Evolutionary conservation across 2,113 vertebrate species (phyloP).

Genomic region (Corythoichthys intestinalis): DNA sequence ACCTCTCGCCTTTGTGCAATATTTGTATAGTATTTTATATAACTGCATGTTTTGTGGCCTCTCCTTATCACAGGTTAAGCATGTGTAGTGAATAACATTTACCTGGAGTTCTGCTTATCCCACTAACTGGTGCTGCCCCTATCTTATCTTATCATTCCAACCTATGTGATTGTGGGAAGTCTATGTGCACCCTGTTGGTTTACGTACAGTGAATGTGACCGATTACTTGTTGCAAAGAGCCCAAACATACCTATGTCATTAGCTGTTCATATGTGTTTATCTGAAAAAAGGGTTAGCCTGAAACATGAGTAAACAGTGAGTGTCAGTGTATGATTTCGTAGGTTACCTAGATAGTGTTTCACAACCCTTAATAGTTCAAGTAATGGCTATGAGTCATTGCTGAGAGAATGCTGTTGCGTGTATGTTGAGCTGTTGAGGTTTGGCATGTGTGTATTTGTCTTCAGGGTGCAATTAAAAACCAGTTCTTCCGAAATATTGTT

Average conservation of each 20-base stretch:
- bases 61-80: conserved; percentile 24
- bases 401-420: conserved; percentile 60
- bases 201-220: conserved; percentile 42
- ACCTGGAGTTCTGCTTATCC: conserved; percentile 14
- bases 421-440: conserved; percentile 43
- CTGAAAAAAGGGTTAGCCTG: conserved; percentile 54
- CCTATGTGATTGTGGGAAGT: conserved; percentile 19
- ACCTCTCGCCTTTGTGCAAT: conserved; percentile 28
- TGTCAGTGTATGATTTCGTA: conserved; percentile 42
- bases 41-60: conserved; percentile 22
- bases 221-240: conserved; percentile 22
- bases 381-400: conserved; percentile 64
- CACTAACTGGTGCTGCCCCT: background rate
- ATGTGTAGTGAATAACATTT: conserved; percentile 24
- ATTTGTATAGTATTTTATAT: conserved; percentile 50
- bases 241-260: conserved; percentile 40
- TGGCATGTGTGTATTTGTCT: conserved; percentile 23
- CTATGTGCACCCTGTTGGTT: conserved; percentile 20
- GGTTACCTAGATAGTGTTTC: conserved; percentile 61
- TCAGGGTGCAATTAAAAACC: conserved; percentile 44
- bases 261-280: conserved; percentile 50
- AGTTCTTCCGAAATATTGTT: conserved; percentile 58
- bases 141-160: conserved; percentile 38
- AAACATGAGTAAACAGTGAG: conserved; percentile 59
- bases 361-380: conserved; percentile 54